Conservation (phyloP, 2,888 invertebrate genomes). For the Temnothorax unifasciatus region DNA sequence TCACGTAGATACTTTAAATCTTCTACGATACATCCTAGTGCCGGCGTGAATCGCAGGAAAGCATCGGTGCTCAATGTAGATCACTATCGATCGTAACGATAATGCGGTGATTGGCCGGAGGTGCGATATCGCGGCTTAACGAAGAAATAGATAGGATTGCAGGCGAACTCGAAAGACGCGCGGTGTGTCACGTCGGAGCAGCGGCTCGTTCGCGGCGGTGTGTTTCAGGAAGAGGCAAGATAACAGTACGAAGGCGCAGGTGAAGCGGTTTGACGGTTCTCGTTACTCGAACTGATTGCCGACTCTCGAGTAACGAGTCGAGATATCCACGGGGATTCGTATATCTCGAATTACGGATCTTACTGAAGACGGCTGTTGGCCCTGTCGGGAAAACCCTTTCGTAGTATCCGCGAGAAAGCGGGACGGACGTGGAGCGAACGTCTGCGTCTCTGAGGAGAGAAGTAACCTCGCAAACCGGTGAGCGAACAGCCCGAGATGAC, state of each 20-base stretch:
- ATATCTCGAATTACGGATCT: conserved; percentile 78
- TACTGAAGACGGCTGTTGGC: conserved; percentile 50
- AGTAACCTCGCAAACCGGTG: conserved; percentile 7
- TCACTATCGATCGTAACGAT: conserved; percentile 69
- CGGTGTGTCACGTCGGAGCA: conserved; percentile 65
- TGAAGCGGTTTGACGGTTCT: conserved; percentile 73
- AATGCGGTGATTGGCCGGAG: conserved; percentile 68
- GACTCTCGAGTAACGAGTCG: conserved; percentile 69
- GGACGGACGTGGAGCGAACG: conserved; percentile 48
- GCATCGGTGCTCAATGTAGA: conserved; percentile 73
- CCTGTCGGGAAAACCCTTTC: conserved; percentile 64
- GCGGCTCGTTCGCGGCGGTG: conserved; percentile 12
- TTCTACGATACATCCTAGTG: conserved; percentile 12
- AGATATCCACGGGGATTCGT: conserved; percentile 76
- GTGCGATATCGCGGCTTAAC: conserved; percentile 72
- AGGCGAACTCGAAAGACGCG: conserved; percentile 17
- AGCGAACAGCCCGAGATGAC: conserved; percentile 57
- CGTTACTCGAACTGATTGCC: conserved; percentile 77
- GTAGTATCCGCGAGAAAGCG: conserved; percentile 40
- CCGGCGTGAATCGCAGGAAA: conserved; percentile 64
- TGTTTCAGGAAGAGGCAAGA: conserved; percentile 44
- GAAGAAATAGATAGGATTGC: conserved; percentile 57
- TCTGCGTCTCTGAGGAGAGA: conserved; percentile 12
- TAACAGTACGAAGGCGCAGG: conserved; percentile 32
- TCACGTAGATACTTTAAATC: conserved; percentile 33